A percentile compares a stretch with the other conserved stretches of the same genome.
Evolutionary conservation across 2,113 vertebrate species (phyloP).

Genomic region (Dromiciops gliroides): DNA sequence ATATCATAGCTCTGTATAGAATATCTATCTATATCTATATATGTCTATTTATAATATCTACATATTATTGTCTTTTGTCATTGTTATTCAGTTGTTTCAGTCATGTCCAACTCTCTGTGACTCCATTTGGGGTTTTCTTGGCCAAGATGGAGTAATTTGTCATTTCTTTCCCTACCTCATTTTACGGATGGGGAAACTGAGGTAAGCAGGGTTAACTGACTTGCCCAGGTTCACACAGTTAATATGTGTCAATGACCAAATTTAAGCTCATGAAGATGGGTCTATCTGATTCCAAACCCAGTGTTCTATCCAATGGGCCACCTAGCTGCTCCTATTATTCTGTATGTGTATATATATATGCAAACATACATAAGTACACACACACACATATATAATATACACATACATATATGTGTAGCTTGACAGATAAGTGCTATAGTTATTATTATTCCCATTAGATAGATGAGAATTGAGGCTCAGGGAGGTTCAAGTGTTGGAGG

Average conservation of each 20-base stretch:
- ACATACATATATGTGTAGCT: not conserved
- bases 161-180: not conserved
- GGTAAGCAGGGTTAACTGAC: not conserved
- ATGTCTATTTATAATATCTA: not conserved
- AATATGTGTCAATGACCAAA: not conserved
- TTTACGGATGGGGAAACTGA: not conserved
- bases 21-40: not conserved
- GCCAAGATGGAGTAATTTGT: not conserved
- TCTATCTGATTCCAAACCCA: not conserved
- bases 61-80: not conserved
- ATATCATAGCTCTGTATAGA: too few relatives aligned
- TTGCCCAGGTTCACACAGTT: not conserved
- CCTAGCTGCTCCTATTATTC: not conserved
- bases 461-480: not conserved
- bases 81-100: not conserved
- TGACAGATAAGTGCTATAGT: not conserved
- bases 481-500: not conserved
- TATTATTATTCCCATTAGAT: not conserved
- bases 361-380: not conserved
- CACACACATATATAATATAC: not conserved
- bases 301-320: not conserved
- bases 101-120: not conserved
- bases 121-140: not conserved
- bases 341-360: not conserved
- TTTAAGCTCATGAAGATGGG: not conserved